Base-by-base conservation (phyloP, 2,888 invertebrate species). In the Smittia sp. region DNA sequence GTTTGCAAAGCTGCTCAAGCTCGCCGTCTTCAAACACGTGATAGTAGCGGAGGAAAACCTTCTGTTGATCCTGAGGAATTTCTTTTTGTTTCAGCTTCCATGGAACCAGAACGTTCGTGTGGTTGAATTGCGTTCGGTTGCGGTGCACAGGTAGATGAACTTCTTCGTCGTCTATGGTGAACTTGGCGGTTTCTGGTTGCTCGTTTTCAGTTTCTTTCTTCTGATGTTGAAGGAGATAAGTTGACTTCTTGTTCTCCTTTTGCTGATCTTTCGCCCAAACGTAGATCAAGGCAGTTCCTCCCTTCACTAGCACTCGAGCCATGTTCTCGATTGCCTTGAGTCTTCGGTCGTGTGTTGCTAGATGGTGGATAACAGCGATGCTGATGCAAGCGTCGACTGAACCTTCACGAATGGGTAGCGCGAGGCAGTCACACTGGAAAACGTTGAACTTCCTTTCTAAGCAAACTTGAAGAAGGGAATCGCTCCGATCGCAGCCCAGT, bases 321-420 rank as follows among this genome's bases (percentile, higher is more conserved):
- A 97, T 90, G 80, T 96, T 94, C 20, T 82, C 79, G 13, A 98
- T 79, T 0, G 96, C 93, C 78, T 86, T 84, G 24, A 87, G 77
- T 77, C 98, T 86, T 76, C 98, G 85, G 69, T 89, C 87, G 82
- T 86, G 81, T 20, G 90, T 96, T 13, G 95, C 90, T 75, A 99
- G 86, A 83, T 99, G 98, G 82, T 99, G 98, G 77, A 98, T 88
- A 0, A 99, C 99, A 1, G 99, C 99, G 77, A 99, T 94, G 80
- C 96, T 95, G 52, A 99, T 89, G 74, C 88, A 88, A 1, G 89
- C 92, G 83, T 99, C 98, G 0, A 92, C 88, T 75, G 84, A 84
- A 24, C 80, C 82, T 75, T 88, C 85, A 67, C 85, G 85, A 73
- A 97, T 83, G 0, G 94, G 92, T 39, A 96, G 81, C 46, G 83